These are phyloP conservation scores for Hippocampus barbouri DNA, from an alignment of 2,113 vertebrate species.

Conservation along the genomic window DNA sequence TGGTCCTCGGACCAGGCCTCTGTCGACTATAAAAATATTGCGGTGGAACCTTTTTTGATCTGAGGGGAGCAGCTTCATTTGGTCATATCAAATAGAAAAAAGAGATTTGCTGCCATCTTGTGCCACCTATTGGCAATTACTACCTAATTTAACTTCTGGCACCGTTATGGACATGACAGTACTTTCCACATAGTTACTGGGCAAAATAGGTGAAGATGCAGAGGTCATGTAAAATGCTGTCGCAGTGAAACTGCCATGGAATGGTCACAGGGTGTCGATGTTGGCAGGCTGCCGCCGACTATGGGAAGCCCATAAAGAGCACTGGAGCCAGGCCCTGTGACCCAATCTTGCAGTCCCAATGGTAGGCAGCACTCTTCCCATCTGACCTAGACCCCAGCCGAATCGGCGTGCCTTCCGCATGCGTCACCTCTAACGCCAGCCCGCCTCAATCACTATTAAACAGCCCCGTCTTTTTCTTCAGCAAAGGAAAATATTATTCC, in stretches of 20 bases:
- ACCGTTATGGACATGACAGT: conserved; percentile 19
- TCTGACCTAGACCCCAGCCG: conserved; percentile 37
- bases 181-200: conserved; percentile 33
- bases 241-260: conserved; percentile 66
- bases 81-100: neutral
- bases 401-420: conserved; percentile 64
- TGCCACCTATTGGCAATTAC: neutral
- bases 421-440: conserved; percentile 51
- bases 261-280: conserved; percentile 67
- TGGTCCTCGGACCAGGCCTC: too few species aligned
- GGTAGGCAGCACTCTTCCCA: conserved; percentile 34
- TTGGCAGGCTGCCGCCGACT: conserved; percentile 61
- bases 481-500: conserved; percentile 70
- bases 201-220: conserved; percentile 32
- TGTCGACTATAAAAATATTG: neutral
- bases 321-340: conserved; percentile 54
- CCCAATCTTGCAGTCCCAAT: conserved; percentile 40
- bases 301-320: conserved; percentile 58
- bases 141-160: neutral
- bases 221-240: conserved; percentile 39
- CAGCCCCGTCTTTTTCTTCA: conserved; percentile 49
- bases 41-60: neutral
- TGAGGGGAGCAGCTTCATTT: neutral
- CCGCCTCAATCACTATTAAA: conserved; percentile 46
- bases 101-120: neutral